Base-by-base conservation (phyloP, 2,888 invertebrate genomes). In the Mesoligia furuncula region DNA sequence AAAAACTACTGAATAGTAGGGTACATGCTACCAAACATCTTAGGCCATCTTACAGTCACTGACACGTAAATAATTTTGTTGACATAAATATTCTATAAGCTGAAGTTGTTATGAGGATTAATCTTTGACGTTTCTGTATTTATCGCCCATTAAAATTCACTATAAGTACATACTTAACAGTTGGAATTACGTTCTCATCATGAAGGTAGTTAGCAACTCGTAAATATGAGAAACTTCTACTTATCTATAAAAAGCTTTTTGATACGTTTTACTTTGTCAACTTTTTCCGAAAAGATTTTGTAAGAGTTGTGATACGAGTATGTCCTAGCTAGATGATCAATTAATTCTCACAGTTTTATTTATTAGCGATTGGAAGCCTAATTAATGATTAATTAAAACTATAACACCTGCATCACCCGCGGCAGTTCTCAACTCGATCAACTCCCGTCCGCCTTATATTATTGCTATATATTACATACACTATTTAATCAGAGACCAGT, bases 121-220 rank as follows among this genome's bases (percentile, higher is more conserved):
- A 75, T 76, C 69, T 31, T 76, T 27, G 76, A 81, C 82, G 70
- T 76, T 81, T 61, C n/a, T 70, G 57, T 61, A 80, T 80, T 80
- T 70, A 81, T 80, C 65, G 39, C 59, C 39, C 66, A 76, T 75
- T 81, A 62, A 81, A 75, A 51, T 61, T 70, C n/a, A 48, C n/a
- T 54, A 9, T 80, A 64, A 59, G 67, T 57, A 81, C 31, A 39
- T 48, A 64, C 31, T 66, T 48, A 81, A 68, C 74, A 45, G 31
- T 68, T 68, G 24, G 57, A 68, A 75, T 57, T 57, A 64, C 67
- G 67, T 81, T 81, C 81, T 64, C 80, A 66, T 62, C 57, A 9
- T 51, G 79, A 75, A 81, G 81, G 75, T 68, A 39, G 31, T 24
- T 31, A n/a, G 62, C 31, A 31, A 45, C n/a, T 68, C n/a, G n/a